phyloP scores from a whole-genome alignment of 2,888 invertebrate genomes.

The Rhamnusium bicolor region DNA sequence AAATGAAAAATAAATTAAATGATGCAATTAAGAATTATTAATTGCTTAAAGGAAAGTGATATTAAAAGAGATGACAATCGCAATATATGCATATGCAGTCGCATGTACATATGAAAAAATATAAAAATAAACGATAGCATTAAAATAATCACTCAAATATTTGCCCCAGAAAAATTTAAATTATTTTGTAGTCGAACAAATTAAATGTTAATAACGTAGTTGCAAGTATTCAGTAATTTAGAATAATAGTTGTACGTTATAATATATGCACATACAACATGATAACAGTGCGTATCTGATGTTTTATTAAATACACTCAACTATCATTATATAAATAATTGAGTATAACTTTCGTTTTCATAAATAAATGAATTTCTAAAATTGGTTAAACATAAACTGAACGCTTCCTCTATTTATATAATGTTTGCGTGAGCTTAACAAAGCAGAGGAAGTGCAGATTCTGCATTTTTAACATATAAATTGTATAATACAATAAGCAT shows the following conservation, averaged over 20 bases:
- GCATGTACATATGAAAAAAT: neutral
- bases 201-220: constrained; percentile 34
- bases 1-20: neutral
- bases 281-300: constrained; percentile 42
- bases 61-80: neutral
- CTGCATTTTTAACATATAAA: constrained; percentile 50
- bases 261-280: constrained; percentile 39
- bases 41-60: constrained; percentile 16
- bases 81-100: neutral
- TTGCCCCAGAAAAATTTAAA: constrained; percentile 31
- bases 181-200: constrained; percentile 37
- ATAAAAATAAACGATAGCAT: constrained; percentile 34
- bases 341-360: constrained; percentile 40
- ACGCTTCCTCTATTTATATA: constrained; percentile 64
- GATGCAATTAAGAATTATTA: neutral
- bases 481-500: constrained; percentile 51
- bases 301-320: constrained; percentile 32
- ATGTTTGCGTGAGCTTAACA: constrained; percentile 63
- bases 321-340: constrained; percentile 22
- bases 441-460: constrained; percentile 62
- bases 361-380: constrained; percentile 57
- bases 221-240: constrained; percentile 25
- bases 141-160: constrained; percentile 27
- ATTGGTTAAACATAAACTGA: constrained; percentile 56
- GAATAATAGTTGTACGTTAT: constrained; percentile 37